Conservation (phyloP, 2,113 vertebrate species). For the Spilogale gracilis region DNA sequence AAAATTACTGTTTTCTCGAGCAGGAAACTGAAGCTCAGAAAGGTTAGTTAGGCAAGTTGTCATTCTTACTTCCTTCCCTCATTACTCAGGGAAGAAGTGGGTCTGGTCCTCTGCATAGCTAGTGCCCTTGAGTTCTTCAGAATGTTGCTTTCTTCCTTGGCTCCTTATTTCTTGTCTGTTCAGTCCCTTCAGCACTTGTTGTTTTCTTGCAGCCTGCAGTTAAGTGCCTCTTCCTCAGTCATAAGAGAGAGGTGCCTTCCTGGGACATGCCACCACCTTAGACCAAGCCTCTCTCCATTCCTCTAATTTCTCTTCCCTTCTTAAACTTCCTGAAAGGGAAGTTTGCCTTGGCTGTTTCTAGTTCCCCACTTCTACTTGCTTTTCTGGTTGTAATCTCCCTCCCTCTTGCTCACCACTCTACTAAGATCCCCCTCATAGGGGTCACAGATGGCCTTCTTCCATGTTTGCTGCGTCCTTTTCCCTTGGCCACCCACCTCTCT, state of each 20-base stretch:
- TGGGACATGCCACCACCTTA: not conserved
- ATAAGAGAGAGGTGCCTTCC: not conserved
- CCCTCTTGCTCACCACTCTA: not conserved
- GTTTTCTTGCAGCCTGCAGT: not conserved
- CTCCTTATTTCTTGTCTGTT: not conserved
- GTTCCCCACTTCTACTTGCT: not conserved
- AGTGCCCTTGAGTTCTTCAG: not conserved
- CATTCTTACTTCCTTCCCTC: slow-evolving; percentile 60
- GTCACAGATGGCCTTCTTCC: not conserved
- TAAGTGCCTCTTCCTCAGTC: not conserved
- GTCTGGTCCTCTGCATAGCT: not conserved
- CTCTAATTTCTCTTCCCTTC: not conserved
- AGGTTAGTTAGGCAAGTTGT: not conserved
- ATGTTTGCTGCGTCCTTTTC: not conserved
- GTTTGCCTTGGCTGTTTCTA: not conserved
- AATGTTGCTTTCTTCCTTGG: not conserved
- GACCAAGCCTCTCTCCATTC: not conserved
- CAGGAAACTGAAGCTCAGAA: slow-evolving; percentile 26
- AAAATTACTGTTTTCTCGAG: not conserved
- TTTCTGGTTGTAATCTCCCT: not conserved
- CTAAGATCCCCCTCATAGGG: not conserved
- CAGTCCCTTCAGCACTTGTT: not conserved
- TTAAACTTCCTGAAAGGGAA: not conserved
- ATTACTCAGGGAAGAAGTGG: slow-evolving; percentile 22
- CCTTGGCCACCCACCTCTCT: not conserved